Percentiles rank a stretch among this genome's conserved stretches.
Conservation (phyloP, 2,113 vertebrate genomes). For the Budorcas taxicolor region DNA sequence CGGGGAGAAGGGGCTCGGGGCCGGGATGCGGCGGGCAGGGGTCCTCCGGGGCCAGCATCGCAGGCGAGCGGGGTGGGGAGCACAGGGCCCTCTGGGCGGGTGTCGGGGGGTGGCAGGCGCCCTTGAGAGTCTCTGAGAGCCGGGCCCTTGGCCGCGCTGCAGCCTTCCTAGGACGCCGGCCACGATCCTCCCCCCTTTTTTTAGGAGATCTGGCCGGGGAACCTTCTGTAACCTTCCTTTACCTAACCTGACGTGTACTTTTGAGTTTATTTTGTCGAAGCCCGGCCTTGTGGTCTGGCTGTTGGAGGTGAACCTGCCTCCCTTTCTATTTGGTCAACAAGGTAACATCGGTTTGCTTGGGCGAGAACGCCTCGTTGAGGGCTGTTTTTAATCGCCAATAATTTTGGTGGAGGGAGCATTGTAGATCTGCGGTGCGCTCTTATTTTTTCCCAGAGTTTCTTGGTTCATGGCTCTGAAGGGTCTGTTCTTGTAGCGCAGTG, state of each 20-base stretch:
- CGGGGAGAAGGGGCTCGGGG: fast-evolving
- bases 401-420: background rate
- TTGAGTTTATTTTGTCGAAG: background rate
- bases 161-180: background rate
- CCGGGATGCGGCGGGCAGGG: background rate
- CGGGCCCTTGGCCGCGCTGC: background rate
- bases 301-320: background rate
- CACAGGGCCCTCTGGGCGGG: too few relatives aligned
- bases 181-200: background rate
- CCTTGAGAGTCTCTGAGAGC: background rate
- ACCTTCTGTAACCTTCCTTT: fast-evolving
- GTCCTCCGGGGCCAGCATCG: background rate
- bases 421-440: background rate
- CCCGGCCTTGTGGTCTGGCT: background rate
- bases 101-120: fast-evolving
- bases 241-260: background rate
- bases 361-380: background rate
- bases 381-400: background rate
- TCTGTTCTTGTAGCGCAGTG: background rate
- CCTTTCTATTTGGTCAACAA: background rate
- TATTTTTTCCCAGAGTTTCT: background rate
- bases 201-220: background rate
- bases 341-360: background rate
- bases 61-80: background rate
- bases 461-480: background rate